Evolutionary conservation across 2,797 vertebrate genomes (phyloP), one percentile per base, ranked within the genome.

Genomic region (Ctenopoma multispine): DNA sequence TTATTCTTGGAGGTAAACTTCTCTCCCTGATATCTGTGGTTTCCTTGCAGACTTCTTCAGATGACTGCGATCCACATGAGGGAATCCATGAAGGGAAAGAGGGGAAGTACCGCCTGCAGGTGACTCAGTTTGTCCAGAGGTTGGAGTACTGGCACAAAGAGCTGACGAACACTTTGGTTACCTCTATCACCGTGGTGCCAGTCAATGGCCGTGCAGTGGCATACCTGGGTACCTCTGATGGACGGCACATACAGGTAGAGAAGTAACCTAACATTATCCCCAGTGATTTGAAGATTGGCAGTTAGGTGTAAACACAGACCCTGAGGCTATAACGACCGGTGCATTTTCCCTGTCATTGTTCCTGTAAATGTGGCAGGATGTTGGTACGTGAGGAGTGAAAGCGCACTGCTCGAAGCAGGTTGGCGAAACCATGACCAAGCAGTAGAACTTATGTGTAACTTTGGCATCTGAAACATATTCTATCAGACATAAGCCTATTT

Each of bases 201-300:
- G 95, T 97, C 73, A 93, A 94, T 0, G 93, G 95, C 43, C 95
- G 96, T 17, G 96, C 97, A 0, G 92, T 99, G 64, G 97, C 96
- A 11, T 98, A 96, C 65, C 92, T 99, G 15, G 98, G 97, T 49
- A 98, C 97, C 0, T 94, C 94, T 0, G 96, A 95, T 29, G 97
- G 98, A 1, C 95, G 96, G 27, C 96, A 98, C 87, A 95, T 99
- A 72, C 97, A 99, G 97, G 98, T 99, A 90, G 48, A 38, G n/a
- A 23, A 14, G 3, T 36, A 11, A 1, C 4, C 1, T 7, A 0
- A 2, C n/a, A 11, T 5, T 50, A 2, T 18, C 10, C 5, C 23
- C 21, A 27, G 15, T 36, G 13, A 34, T 0, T 54, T 36, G 1
- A 51, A 75, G 50, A 17, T 7, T 0, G 43, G 57, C 74, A 63